A percentile compares a stretch with the other conserved stretches of the same genome.
phyloP scores from a whole-genome alignment of 2,113 vertebrate species.

The Sisor rabdophorus region DNA sequence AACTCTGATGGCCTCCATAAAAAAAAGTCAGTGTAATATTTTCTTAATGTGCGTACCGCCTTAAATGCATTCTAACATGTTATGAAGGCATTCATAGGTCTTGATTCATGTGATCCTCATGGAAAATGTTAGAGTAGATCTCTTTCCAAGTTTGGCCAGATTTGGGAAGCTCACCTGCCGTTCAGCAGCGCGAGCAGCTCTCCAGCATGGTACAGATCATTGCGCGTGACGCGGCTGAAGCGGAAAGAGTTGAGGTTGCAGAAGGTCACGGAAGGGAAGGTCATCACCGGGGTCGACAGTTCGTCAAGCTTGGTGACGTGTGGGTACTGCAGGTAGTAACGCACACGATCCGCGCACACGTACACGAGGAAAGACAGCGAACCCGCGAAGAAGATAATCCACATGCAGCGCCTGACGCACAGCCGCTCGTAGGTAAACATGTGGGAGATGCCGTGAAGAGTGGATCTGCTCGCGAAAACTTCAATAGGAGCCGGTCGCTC shows the following conservation, averaged over 20 bases:
- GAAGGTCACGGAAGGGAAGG: conserved; percentile 92
- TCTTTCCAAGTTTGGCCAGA: not conserved
- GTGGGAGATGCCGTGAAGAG: conserved; percentile 95
- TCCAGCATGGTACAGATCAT: conserved; percentile 96
- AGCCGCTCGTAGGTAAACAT: conserved; percentile 96
- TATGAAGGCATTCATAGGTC: too few species aligned
- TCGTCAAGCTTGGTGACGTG: conserved; percentile 97
- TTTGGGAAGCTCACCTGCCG: conserved; percentile 79
- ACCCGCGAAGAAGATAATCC: conserved; percentile 91
- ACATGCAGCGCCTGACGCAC: conserved; percentile 85
- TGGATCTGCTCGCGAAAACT: conserved; percentile 95
- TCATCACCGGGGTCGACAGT: conserved; percentile 80
- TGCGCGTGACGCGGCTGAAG: conserved; percentile 93
- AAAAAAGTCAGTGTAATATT: not conserved
- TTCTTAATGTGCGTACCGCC: not conserved
- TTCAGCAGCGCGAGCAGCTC: conserved; percentile 96
- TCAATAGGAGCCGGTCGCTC: conserved; percentile 84
- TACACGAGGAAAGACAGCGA: conserved; percentile 83
- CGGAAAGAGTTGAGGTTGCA: conserved; percentile 99
- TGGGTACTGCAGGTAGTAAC: conserved; percentile 95
- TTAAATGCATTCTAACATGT: too few species aligned
- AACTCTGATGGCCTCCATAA: not conserved
- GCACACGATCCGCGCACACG: conserved; percentile 91
- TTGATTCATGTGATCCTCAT: too few species aligned
- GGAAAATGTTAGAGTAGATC: not conserved